A percentile compares a stretch with the other conserved stretches of the same genome.
Conservation (phyloP, 2,888 invertebrate genomes). For the Leptinotarsa juncta region DNA sequence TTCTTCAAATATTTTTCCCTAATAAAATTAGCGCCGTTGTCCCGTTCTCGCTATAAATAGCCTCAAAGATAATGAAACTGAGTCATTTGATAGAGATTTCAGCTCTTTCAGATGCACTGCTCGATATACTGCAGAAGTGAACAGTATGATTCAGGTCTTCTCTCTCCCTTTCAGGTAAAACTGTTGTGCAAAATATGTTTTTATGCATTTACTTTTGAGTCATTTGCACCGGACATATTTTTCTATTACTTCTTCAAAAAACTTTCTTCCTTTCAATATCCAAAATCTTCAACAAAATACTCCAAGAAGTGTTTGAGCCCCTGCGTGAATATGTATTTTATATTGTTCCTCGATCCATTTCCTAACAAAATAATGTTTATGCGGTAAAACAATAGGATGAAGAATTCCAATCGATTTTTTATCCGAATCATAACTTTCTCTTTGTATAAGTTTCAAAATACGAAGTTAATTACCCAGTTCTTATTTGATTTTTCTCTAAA, state of each 20-base stretch:
- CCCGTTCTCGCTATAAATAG: constrained; percentile 58
- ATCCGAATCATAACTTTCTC: neutral
- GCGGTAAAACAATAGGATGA: constrained; percentile 36
- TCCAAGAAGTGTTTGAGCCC: constrained; percentile 43
- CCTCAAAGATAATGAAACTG: constrained; percentile 54
- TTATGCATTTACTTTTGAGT: constrained; percentile 42
- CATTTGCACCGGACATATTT: constrained; percentile 46
- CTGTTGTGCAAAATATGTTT: constrained; percentile 49
- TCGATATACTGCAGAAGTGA: constrained; percentile 61
- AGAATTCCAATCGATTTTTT: neutral
- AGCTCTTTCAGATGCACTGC: constrained; percentile 61
- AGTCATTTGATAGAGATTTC: constrained; percentile 49
- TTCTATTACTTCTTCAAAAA: constrained; percentile 37
- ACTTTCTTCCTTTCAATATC: constrained; percentile 46
- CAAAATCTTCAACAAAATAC: constrained; percentile 47
- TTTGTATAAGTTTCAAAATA: neutral
- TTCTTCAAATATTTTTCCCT: constrained; percentile 49
- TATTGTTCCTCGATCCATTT: constrained; percentile 30
- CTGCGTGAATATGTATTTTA: constrained; percentile 36
- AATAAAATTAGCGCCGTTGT: constrained; percentile 63
- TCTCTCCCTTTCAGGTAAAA: constrained; percentile 50
- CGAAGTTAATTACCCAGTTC: too few species aligned
- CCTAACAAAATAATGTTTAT: constrained; percentile 30
- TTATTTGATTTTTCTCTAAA: too few species aligned
- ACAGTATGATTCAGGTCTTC: constrained; percentile 42